Evolutionary conservation across 2,113 vertebrate genomes (phyloP).

Genomic region (Malurus elegans): DNA sequence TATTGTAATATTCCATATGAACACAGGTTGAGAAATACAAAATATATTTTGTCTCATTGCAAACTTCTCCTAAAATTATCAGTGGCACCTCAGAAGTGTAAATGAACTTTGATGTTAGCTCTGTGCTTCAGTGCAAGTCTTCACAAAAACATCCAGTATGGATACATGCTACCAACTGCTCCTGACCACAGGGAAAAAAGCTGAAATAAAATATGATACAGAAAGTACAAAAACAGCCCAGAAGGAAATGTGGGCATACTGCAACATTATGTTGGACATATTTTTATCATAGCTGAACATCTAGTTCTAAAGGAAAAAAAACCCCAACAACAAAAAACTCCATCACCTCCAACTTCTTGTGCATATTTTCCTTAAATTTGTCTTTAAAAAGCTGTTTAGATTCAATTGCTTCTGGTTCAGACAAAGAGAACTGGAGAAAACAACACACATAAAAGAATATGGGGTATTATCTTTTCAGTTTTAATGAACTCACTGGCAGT

Average conservation of each 20-base stretch:
- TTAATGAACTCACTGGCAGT: slow-evolving; percentile 1
- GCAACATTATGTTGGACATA: background rate
- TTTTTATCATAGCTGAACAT: background rate
- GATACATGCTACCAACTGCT: background rate
- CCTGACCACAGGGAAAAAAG: background rate
- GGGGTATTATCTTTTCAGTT: background rate
- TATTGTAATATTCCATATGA: background rate
- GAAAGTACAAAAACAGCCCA: background rate
- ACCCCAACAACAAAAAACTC: background rate
- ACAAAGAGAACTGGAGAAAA: background rate
- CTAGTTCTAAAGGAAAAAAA: background rate
- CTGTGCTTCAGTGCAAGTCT: background rate
- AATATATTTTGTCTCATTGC: background rate
- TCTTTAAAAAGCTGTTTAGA: background rate
- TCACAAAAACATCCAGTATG: background rate
- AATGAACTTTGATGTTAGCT: background rate
- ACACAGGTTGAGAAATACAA: background rate
- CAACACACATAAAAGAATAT: background rate
- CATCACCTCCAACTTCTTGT: background rate
- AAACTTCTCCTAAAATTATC: background rate
- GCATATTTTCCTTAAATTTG: background rate
- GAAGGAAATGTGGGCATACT: background rate
- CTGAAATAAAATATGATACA: background rate
- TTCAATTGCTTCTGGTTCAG: background rate
- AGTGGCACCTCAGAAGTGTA: background rate